Conservation (phyloP, 2,888 invertebrate species). For the Stenodema calcarata region DNA sequence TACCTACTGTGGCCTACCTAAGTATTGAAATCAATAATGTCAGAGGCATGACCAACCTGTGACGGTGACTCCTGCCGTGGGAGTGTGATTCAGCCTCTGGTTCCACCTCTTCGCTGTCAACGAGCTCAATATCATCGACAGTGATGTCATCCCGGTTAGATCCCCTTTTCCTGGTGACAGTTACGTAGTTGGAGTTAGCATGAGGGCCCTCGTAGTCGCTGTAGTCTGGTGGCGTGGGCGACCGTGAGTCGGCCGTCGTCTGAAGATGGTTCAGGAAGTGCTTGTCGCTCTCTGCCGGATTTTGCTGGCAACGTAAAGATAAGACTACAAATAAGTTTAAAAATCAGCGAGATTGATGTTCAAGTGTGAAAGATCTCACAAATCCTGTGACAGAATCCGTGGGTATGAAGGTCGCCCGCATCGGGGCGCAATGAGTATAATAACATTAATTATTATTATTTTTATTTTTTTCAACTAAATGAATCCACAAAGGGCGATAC, state of each 20-base stretch:
- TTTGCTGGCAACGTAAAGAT: not conserved
- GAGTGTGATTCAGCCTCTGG: not conserved
- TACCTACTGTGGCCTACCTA: too few species aligned
- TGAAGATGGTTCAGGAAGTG: constrained; percentile 23
- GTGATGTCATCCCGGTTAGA: constrained; percentile 35
- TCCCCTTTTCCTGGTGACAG: constrained; percentile 4
- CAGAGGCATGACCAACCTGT: not conserved
- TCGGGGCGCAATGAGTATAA: too few species aligned
- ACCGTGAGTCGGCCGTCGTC: constrained; percentile 28
- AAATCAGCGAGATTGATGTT: too few species aligned
- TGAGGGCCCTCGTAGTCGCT: constrained; percentile 20
- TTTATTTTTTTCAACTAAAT: too few species aligned
- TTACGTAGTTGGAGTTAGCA: constrained; percentile 24
- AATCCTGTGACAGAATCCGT: too few species aligned
- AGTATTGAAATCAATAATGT: too few species aligned
- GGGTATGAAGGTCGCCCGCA: too few species aligned
- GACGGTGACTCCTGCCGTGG: not conserved
- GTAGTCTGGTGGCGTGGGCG: constrained; percentile 32
- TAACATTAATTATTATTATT: too few species aligned
- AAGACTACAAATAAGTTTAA: too few species aligned
- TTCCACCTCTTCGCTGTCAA: not conserved
- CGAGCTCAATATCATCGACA: constrained; percentile 23
- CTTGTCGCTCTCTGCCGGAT: constrained; percentile 31
- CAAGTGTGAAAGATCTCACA: too few species aligned
- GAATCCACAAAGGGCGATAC: too few species aligned